A percentile compares a stretch with the other conserved stretches of the same genome.
phyloP scores from a whole-genome alignment of 2,888 invertebrate species.

The Lochmaea crataegi region DNA sequence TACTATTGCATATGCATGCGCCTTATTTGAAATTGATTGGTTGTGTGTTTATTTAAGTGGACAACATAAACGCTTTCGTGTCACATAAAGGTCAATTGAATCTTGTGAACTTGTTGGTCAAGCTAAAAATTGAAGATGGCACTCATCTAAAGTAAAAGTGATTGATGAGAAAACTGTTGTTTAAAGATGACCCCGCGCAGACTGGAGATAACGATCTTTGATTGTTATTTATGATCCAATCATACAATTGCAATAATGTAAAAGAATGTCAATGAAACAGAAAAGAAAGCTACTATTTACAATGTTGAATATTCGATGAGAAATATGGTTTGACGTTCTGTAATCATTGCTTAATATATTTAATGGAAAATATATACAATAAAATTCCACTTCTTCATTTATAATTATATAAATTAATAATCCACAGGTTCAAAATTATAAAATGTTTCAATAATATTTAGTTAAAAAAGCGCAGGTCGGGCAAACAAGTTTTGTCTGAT shows the following conservation, averaged over 20 bases:
- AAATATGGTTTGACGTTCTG: not conserved
- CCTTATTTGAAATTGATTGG: too few relatives aligned
- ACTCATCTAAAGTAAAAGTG: constrained; percentile 16
- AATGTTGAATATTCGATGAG: not conserved
- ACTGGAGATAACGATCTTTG: not conserved
- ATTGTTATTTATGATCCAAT: constrained; percentile 13
- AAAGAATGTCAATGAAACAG: not conserved
- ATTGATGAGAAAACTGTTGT: not conserved
- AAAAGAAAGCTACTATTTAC: not conserved
- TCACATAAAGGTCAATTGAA: constrained; percentile 9
- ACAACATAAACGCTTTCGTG: not conserved
- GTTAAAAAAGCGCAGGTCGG: too few relatives aligned
- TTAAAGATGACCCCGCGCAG: constrained; percentile 10
- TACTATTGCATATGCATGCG: too few relatives aligned
- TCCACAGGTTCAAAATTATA: too few relatives aligned
- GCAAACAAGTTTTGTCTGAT: too few relatives aligned
- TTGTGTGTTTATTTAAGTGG: too few relatives aligned
- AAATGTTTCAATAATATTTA: too few relatives aligned
- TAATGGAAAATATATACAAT: not conserved
- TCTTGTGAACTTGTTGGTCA: not conserved
- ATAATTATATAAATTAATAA: too few relatives aligned
- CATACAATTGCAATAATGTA: not conserved
- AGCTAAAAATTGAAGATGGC: constrained; percentile 4
- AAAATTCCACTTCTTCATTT: too few relatives aligned
- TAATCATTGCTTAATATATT: not conserved